Percentiles rank a stretch among this genome's conserved stretches.
Conservation (phyloP, 2,797 vertebrate genomes). For the Petrocephalus sullivani region DNA sequence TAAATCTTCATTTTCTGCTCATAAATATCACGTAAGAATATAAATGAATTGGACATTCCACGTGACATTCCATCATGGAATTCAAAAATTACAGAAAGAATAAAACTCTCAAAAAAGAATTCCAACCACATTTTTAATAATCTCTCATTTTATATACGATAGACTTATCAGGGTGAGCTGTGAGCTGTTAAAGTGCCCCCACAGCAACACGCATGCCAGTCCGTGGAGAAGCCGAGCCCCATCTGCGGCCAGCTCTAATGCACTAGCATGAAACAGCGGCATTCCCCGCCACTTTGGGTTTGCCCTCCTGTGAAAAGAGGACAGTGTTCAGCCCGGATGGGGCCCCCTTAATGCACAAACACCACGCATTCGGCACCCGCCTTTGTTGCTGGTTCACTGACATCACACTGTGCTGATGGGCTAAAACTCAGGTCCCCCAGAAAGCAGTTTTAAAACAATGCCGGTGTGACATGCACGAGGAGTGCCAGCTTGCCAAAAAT, state of each 20-base stretch:
- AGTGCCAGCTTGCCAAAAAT: conserved; percentile 76
- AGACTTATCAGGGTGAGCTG: not conserved
- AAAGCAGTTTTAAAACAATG: conserved; percentile 86
- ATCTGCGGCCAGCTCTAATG: not conserved
- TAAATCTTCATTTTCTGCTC: not conserved
- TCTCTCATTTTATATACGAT: too few relatives aligned
- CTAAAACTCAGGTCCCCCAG: conserved; percentile 75
- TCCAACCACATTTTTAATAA: too few relatives aligned
- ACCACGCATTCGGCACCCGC: conserved; percentile 57
- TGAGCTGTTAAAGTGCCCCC: not conserved
- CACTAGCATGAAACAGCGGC: not conserved
- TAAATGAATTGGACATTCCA: too few relatives aligned
- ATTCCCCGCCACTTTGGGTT: conserved; percentile 27
- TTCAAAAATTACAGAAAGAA: too few relatives aligned
- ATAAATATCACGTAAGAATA: not conserved
- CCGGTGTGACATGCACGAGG: conserved; percentile 67
- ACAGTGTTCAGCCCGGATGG: conserved; percentile 61
- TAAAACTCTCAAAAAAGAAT: too few relatives aligned
- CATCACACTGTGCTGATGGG: conserved; percentile 79
- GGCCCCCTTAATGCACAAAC: conserved; percentile 63
- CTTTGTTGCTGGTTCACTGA: conserved; percentile 76
- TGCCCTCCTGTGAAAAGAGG: conserved; percentile 54
- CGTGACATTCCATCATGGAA: too few relatives aligned
- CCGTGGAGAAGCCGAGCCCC: not conserved
- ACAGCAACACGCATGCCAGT: not conserved